These are phyloP conservation scores for Nineta flava DNA, from an alignment of 2,888 invertebrate species.

Conservation along the genomic window DNA sequence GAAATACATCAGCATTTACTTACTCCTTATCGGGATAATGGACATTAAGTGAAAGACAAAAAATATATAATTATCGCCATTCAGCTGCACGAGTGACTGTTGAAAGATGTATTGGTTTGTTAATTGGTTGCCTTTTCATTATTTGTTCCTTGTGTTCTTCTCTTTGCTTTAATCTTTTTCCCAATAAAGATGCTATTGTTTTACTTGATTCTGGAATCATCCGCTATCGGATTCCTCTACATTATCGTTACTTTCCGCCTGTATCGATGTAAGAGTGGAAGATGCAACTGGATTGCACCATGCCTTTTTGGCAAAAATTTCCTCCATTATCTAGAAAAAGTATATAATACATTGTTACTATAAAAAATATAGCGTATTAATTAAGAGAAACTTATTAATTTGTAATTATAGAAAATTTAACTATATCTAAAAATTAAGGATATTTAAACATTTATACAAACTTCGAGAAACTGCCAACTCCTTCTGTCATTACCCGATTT, in stretches of 20 bases:
- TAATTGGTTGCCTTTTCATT: constrained; percentile 13
- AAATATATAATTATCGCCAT: too few species aligned
- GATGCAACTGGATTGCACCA: constrained; percentile 10
- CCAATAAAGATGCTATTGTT: constrained; percentile 5
- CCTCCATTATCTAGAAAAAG: constrained; percentile 12
- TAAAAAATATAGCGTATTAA: background rate
- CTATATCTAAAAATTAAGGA: too few species aligned
- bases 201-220: constrained; percentile 4
- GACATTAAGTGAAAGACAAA: too few species aligned
- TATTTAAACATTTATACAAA: too few species aligned
- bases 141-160: constrained; percentile 11
- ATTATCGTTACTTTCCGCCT: constrained; percentile 3
- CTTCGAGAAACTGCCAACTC: too few species aligned
- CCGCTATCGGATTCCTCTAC: background rate
- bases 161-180: constrained; percentile 11
- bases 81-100: too few species aligned
- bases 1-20: constrained; percentile 10
- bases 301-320: constrained; percentile 11
- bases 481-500: too few species aligned
- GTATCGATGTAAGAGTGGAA: constrained; percentile 3
- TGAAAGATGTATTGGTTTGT: too few species aligned
- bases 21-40: constrained; percentile 10
- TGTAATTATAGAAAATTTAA: too few species aligned
- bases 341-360: background rate
- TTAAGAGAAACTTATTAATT: too few species aligned